A percentile compares a stretch with the other conserved stretches of the same genome.
phyloP scores from a whole-genome alignment of 2,797 vertebrate genomes.

The Chloroceryle amazona region DNA sequence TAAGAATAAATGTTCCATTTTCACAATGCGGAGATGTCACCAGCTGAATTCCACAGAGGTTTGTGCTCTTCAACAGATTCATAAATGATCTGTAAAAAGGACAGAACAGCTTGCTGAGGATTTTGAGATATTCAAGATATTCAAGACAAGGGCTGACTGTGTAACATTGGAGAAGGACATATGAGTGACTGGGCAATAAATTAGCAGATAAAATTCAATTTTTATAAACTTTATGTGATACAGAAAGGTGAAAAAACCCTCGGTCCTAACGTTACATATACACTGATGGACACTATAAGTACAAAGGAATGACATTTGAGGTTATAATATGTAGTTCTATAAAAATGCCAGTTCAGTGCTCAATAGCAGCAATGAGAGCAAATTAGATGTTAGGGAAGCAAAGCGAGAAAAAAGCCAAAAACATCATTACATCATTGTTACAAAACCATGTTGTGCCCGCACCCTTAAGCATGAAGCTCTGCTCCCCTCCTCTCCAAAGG shows the following conservation, averaged over 20 bases:
- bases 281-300: neutral
- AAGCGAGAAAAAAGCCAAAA: neutral
- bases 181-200: slow-evolving; percentile 11
- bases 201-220: slow-evolving; percentile 1
- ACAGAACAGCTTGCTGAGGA: neutral
- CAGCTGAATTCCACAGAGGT: slow-evolving; percentile 23
- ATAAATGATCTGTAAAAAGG: neutral
- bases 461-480: neutral
- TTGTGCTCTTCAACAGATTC: slow-evolving; percentile 27
- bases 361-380: neutral
- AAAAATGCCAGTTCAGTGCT: neutral
- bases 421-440: neutral
- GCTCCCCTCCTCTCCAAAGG: neutral
- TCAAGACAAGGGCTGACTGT: neutral
- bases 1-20: slow-evolving; percentile 41
- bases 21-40: slow-evolving; percentile 25
- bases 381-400: neutral
- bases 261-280: neutral
- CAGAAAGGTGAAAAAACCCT: neutral
- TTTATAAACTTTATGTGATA: neutral
- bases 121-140: slow-evolving; percentile 17
- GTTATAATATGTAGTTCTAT: neutral
- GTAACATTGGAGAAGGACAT: slow-evolving; percentile 20
- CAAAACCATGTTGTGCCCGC: neutral
- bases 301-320: neutral